Base-by-base conservation (phyloP, 2,888 invertebrate species). In the Mythimna albipuncta region DNA sequence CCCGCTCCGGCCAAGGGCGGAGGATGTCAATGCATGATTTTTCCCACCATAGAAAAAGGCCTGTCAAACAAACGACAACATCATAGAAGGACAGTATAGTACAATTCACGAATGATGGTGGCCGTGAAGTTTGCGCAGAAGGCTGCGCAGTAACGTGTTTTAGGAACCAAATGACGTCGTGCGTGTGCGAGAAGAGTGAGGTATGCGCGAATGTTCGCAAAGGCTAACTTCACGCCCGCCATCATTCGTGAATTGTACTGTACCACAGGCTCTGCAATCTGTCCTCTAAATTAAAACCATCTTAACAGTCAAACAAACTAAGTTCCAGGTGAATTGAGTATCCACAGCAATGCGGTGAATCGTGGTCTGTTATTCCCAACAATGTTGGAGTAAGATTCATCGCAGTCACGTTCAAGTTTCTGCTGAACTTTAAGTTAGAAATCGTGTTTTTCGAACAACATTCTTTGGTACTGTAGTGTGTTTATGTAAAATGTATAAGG, bases 301-400 rank as follows among this genome's bases (percentile, higher is more conserved):
- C 38, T 55, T 64, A 13, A 19, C 41, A 55, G 50, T n/a, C 61
- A 61, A 69, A 58, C 52, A 58, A 64, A 78, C 57, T 65, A 54
- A 75, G 64, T 79, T 75, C 61, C 44, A 71, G 67, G 67, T 68
- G 61, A 79, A 58, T 57, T 70, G 32, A 32, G 66, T 41, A 62
- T 13, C 74, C 64, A 75, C 80, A 68, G 75, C 67, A 75, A 32
- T 79, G 69, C 64, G 55, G 64, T 68, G 47, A 47, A 54, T 32
- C 64, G 54, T 44, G 35, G 70, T 64, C 41, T 41, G 64, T 44
- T 69, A 54, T 38, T 68, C 13, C 21, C 58, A 66, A 69, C 65
- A 69, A 74, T 74, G 44, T 74, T 26, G 21, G 19, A 66, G 32
- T 35, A 59, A 63, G 71, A 75, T 79, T 62, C 70, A 79, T 61